Base-by-base conservation (phyloP, 2,113 vertebrate genomes). In the Hippocampus mohnikei region DNA sequence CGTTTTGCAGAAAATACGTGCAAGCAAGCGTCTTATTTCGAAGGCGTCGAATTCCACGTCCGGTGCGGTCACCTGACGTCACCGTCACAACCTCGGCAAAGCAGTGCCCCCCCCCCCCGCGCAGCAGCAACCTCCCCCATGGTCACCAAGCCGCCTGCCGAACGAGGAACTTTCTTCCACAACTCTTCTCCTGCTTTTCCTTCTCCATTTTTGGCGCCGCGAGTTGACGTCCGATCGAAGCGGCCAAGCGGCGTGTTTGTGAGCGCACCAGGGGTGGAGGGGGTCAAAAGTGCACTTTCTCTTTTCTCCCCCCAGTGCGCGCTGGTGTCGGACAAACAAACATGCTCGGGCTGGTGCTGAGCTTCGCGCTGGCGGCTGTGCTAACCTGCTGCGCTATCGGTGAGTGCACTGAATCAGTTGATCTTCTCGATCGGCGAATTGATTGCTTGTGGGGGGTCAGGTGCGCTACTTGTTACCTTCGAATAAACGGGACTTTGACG, bases 1-100 rank as follows among this genome's bases (percentile, higher is more conserved):
- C 6, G 33, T 37, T 37, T 37, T 37, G 5, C 5, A 37, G 33
- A 9, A 25, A 23, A 9, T 1, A 25, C 1, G 23, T 10, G 33
- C n/a, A 1, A 4, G 33, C n/a, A 1, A 4, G 25, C 3, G 13
- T 64, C 5, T 62, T 65, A 48, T 65, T 65, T 65, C 46, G 63
- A 65, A 65, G 42, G 63, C 12, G n/a, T 25, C 0, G 11, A 7
- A 15, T 65, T 23, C 13, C 41, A 15, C 40, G 16, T 65, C 62
- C 62, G 62, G n/a, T 25, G 12, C n/a, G 40, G 41, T 27, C 56
- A 59, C 11, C 29, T 63, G 61, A 63, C 61, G 61, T 63, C 37
- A 41, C 11, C 59, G 23, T 62, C 60, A 9, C 37, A 65, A 65
- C 3, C 41, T 65, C 41, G 41, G 21, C 62, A 62, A 62, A 60